These are phyloP conservation scores for Coronaproctus castanopsis DNA, from an alignment of 2,888 invertebrate genomes.

Conservation along the genomic window DNA sequence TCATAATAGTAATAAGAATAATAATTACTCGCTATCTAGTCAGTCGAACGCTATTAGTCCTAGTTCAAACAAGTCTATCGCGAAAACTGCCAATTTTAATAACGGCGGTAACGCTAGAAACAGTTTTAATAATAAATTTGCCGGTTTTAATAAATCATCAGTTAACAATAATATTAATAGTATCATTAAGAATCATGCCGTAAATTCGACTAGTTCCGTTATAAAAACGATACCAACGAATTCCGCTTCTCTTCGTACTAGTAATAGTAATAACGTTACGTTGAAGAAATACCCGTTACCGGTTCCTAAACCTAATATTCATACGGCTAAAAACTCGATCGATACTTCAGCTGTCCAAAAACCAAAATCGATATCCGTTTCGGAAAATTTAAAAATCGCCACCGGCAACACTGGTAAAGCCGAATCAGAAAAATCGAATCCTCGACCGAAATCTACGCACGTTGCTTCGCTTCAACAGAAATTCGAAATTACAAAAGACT, in stretches of 20 bases:
- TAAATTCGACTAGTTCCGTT: not conserved
- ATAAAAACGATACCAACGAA: not conserved
- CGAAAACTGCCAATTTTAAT: not conserved
- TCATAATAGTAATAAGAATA: too few species aligned
- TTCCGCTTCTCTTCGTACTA: not conserved
- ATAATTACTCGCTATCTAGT: too few species aligned
- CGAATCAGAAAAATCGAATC: too few species aligned
- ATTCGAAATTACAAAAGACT: slow-evolving; percentile 51
- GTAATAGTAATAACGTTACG: not conserved
- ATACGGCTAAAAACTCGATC: not conserved
- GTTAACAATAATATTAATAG: too few species aligned
- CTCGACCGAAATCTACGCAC: too few species aligned
- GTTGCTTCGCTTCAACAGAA: slow-evolving; percentile 60
- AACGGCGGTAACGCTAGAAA: too few species aligned
- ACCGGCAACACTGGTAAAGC: too few species aligned
- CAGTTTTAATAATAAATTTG: too few species aligned
- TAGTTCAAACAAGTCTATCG: not conserved
- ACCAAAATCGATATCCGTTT: not conserved
- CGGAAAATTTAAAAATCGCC: too few species aligned
- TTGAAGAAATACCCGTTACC: not conserved
- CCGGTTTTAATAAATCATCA: too few species aligned
- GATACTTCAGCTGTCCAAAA: not conserved
- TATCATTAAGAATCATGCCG: too few species aligned
- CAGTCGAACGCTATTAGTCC: not conserved
- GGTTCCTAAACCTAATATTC: not conserved